Evolutionary conservation across 2,888 invertebrate genomes (phyloP).

Genomic region (Mongoloraphidia duomilia): DNA sequence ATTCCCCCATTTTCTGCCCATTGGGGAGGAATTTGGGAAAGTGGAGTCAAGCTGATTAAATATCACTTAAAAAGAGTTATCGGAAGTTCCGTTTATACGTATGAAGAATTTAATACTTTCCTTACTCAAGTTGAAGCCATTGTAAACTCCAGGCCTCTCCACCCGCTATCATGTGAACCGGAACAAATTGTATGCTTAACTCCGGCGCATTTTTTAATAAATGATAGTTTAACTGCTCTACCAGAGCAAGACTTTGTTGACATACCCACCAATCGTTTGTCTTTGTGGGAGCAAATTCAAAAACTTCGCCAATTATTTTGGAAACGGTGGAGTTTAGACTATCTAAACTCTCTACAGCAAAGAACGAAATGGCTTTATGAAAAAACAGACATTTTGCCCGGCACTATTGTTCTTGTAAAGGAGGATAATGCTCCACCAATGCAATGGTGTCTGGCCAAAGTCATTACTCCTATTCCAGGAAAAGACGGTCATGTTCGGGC

Average conservation of each 20-base stretch:
- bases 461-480: no score
- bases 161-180: slow-evolving; percentile 7
- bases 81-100: slow-evolving; percentile 13
- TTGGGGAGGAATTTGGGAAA: slow-evolving; percentile 19
- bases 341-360: slow-evolving; percentile 7
- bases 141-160: slow-evolving; percentile 15
- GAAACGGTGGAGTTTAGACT: slow-evolving; percentile 9
- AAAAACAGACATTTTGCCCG: background rate
- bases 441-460: no score
- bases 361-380: slow-evolving; percentile 7
- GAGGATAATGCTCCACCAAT: no score
- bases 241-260: slow-evolving; percentile 8
- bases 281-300: slow-evolving; percentile 7
- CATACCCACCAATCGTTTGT: slow-evolving; percentile 3
- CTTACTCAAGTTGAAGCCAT: slow-evolving; percentile 15
- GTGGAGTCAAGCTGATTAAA: slow-evolving; percentile 18
- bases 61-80: slow-evolving; percentile 16
- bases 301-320: slow-evolving; percentile 11
- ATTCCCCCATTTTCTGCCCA: no score
- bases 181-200: slow-evolving; percentile 6
- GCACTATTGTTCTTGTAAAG: background rate
- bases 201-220: slow-evolving; percentile 8
- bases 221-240: slow-evolving; percentile 4
- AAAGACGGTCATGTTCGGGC: no score
- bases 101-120: slow-evolving; percentile 16